Evolutionary conservation across 2,888 invertebrate species (phyloP).

Genomic region (Punctoribates punctum): DNA sequence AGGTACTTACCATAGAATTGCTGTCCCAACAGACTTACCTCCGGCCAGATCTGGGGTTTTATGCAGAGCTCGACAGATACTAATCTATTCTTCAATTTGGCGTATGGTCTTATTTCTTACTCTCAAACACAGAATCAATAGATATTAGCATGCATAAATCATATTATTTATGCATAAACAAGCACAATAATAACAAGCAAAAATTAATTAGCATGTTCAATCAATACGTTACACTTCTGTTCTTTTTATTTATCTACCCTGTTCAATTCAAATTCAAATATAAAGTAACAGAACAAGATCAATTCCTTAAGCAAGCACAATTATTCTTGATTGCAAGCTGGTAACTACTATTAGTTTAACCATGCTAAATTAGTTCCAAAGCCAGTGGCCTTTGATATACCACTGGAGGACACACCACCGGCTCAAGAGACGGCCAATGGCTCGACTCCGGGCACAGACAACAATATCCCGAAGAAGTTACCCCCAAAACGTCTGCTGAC

Average conservation of each 20-base stretch:
- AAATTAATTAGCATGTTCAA: too few relatives aligned
- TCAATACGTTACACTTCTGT: too few relatives aligned
- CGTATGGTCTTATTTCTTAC: neutral
- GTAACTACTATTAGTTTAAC: too few relatives aligned
- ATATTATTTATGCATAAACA: slow-evolving; percentile 1
- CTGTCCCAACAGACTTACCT: slow-evolving; percentile 11
- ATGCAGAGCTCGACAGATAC: neutral
- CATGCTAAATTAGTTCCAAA: slow-evolving; percentile 41
- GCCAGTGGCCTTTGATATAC: slow-evolving; percentile 43
- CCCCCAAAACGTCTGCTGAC: slow-evolving; percentile 7
- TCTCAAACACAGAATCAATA: neutral
- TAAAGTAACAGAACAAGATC: too few relatives aligned
- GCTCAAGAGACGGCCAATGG: neutral
- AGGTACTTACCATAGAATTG: neutral
- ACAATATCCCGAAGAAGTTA: neutral
- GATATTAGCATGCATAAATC: neutral
- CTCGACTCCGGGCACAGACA: neutral
- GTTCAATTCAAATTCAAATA: too few relatives aligned
- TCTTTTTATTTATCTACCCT: too few relatives aligned
- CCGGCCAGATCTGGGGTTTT: slow-evolving; percentile 14
- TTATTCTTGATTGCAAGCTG: too few relatives aligned
- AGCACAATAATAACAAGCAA: too few relatives aligned
- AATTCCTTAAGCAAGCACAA: too few relatives aligned
- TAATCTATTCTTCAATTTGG: neutral
- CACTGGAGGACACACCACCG: slow-evolving; percentile 22